Evolutionary conservation across 2,888 invertebrate species (phyloP).

Genomic region (Eustalomyia histrio): DNA sequence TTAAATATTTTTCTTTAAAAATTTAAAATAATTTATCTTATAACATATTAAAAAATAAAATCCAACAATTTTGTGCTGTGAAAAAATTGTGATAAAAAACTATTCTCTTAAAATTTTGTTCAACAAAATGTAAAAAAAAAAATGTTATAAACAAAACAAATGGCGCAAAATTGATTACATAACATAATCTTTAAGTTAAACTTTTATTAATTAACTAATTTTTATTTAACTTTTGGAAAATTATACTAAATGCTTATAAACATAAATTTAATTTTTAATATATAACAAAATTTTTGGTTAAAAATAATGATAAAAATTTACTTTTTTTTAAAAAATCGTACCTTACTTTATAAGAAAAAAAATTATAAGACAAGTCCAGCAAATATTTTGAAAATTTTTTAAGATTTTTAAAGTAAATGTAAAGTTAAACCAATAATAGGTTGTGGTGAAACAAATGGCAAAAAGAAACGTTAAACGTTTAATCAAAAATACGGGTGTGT

Average conservation of each 20-base stretch:
- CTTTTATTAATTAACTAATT: conserved; percentile 31
- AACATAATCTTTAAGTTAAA: conserved; percentile 39
- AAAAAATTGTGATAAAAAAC: conserved; percentile 64
- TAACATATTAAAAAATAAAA: conserved; percentile 41
- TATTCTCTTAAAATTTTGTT: conserved; percentile 61
- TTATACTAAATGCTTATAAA: conserved; percentile 2
- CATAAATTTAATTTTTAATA: background rate
- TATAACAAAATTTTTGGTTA: conserved; percentile 8
- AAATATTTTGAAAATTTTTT: conserved; percentile 9
- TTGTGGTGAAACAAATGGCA: too few relatives aligned
- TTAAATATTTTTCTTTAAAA: background rate
- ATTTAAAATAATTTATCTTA: conserved; percentile 2
- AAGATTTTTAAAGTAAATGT: background rate
- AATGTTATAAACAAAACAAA: conserved; percentile 59
- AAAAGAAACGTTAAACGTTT: too few relatives aligned
- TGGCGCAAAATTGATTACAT: conserved; percentile 62
- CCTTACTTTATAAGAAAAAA: background rate
- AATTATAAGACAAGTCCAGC: background rate
- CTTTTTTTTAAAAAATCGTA: background rate
- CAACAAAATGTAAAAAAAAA: conserved; percentile 58
- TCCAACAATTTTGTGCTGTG: conserved; percentile 66
- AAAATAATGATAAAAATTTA: too few relatives aligned
- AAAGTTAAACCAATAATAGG: background rate
- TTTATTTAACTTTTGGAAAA: background rate
- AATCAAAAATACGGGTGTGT: too few relatives aligned